These are phyloP conservation scores for Sminthurinus signatus DNA, from an alignment of 1,140 invertebrate genomes.

Conservation along the genomic window DNA sequence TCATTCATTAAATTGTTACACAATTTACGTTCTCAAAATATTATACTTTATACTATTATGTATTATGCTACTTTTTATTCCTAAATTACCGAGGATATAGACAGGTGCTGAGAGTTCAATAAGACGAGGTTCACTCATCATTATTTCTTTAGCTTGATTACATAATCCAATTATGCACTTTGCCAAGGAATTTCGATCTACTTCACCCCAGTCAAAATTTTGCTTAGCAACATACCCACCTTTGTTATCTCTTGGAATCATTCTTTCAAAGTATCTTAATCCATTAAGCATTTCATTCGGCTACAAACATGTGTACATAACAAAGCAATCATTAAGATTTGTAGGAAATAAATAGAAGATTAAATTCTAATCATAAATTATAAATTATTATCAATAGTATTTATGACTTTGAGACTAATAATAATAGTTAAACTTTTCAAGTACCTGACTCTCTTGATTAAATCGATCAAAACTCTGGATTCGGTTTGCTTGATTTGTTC, in stretches of 20 bases:
- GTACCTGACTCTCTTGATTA: slow-evolving; percentile 43
- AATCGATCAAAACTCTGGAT: slow-evolving; percentile 42
- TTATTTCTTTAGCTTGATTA: slow-evolving; percentile 41
- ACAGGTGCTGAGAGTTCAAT: slow-evolving; percentile 51
- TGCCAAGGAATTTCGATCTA: slow-evolving; percentile 42
- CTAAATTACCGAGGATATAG: slow-evolving; percentile 54
- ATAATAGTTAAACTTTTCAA: too few relatives aligned
- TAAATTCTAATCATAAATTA: too few relatives aligned
- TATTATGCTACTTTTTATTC: too few relatives aligned
- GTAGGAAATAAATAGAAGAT: too few relatives aligned
- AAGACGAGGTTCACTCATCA: slow-evolving; percentile 48
- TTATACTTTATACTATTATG: too few relatives aligned
- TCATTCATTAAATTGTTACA: too few relatives aligned
- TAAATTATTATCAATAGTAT: too few relatives aligned
- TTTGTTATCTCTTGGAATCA: slow-evolving; percentile 43
- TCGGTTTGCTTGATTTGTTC: slow-evolving; percentile 20
- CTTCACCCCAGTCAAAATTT: slow-evolving; percentile 51
- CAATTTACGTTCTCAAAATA: too few relatives aligned
- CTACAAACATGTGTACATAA: too few relatives aligned
- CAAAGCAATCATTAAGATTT: too few relatives aligned
- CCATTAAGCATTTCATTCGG: slow-evolving; percentile 53
- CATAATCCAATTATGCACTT: slow-evolving; percentile 43
- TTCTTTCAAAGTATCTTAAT: slow-evolving; percentile 51
- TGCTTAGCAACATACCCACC: slow-evolving; percentile 12
- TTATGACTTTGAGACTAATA: too few relatives aligned